These are phyloP conservation scores for Pitangus sulphuratus DNA, from an alignment of 2,797 vertebrate genomes.

Conservation along the genomic window DNA sequence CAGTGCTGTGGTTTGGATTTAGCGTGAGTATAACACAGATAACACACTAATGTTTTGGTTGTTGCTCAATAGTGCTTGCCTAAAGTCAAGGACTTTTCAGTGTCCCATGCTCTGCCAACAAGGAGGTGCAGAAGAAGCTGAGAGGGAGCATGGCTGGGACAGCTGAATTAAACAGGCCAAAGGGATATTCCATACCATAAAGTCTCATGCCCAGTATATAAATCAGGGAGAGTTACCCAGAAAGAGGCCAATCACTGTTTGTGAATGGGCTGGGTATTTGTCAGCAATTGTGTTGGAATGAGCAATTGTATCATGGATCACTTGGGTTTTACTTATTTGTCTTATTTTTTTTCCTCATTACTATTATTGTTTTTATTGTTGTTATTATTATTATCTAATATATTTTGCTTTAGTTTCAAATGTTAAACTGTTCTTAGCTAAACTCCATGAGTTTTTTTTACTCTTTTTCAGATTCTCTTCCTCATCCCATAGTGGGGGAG, in stretches of 20 bases:
- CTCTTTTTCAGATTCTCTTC: neutral
- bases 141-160: neutral
- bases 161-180: neutral
- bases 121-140: neutral
- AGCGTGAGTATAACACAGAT: neutral
- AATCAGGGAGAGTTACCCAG: neutral
- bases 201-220: neutral
- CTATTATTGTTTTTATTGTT: neutral
- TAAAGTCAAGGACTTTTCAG: neutral
- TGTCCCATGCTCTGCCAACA: neutral
- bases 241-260: neutral
- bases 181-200: neutral
- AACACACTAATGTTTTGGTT: neutral
- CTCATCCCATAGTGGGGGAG: neutral
- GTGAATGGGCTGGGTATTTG: neutral
- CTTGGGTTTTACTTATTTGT: neutral
- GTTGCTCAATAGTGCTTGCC: neutral
- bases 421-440: neutral
- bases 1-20: neutral
- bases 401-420: neutral
- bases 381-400: neutral
- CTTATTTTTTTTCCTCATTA: rapidly evolving
- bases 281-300: too few species aligned
- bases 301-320: rapidly evolving
- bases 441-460: neutral